These are phyloP conservation scores for Stratiomys singularior DNA, from an alignment of 2,888 invertebrate genomes.

Conservation along the genomic window DNA sequence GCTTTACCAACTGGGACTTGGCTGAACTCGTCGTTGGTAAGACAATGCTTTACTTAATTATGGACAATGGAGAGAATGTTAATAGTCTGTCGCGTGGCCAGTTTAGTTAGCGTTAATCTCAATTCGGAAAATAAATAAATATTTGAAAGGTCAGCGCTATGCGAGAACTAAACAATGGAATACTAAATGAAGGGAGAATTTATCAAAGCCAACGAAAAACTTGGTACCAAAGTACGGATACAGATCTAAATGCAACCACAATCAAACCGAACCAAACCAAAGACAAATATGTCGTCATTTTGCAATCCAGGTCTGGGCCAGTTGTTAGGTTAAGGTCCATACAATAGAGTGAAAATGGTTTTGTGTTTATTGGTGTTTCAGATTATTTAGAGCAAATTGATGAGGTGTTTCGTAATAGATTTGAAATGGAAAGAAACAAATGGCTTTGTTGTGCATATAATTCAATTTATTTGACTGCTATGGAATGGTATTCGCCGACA, in stretches of 20 bases:
- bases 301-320: conserved; percentile 44
- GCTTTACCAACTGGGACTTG: too few relatives aligned
- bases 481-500: conserved; percentile 5
- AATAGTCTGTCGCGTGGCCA: conserved; percentile 18
- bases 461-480: conserved; percentile 25
- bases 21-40: conserved; percentile 18
- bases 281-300: conserved; percentile 18
- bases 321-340: conserved; percentile 40
- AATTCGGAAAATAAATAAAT: conserved; percentile 34
- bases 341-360: background rate
- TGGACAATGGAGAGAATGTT: conserved; percentile 38
- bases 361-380: conserved; percentile 37
- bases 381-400: conserved; percentile 40
- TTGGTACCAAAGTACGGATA: background rate
- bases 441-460: conserved; percentile 22
- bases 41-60: conserved; percentile 40
- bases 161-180: conserved; percentile 33
- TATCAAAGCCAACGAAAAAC: conserved; percentile 34
- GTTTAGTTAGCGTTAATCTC: conserved; percentile 31
- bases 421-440: conserved; percentile 22
- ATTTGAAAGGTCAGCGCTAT: conserved; percentile 32
- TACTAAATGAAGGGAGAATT: conserved; percentile 31
- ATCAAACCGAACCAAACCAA: background rate
- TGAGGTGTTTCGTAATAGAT: conserved; percentile 28
- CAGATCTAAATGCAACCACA: background rate